Percentiles rank a stretch among this genome's conserved stretches.
phyloP scores from a whole-genome alignment of 2,113 vertebrate species.

The Urocolius indicus region DNA sequence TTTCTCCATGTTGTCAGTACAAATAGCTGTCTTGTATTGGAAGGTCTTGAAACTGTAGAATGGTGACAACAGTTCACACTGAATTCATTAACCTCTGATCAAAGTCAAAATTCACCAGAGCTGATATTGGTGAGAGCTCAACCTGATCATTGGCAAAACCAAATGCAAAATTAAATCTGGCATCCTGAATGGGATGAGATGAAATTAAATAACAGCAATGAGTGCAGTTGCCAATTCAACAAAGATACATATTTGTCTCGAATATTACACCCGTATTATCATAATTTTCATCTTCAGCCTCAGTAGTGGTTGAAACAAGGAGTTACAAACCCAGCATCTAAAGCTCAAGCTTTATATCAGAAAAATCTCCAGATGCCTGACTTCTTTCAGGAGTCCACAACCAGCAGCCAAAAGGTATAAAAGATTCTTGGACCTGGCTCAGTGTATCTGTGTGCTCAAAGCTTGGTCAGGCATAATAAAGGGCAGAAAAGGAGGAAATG shows the following conservation, averaged over 20 bases:
- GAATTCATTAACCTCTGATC: not conserved
- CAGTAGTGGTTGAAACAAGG: not conserved
- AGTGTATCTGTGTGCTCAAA: not conserved
- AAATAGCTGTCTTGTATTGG: not conserved
- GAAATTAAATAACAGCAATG: not conserved
- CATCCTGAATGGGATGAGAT: not conserved
- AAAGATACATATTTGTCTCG: not conserved
- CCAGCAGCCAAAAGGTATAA: constrained; percentile 1
- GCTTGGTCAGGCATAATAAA: not conserved
- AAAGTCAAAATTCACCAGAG: not conserved
- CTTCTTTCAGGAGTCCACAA: not conserved
- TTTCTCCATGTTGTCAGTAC: not conserved
- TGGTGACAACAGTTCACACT: not conserved
- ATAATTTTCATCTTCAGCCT: not conserved
- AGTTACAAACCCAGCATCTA: not conserved
- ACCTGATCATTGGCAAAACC: not conserved
- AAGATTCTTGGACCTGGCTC: not conserved
- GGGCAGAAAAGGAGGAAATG: not conserved
- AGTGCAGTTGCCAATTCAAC: not conserved
- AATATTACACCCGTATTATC: not conserved
- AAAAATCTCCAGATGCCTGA: not conserved
- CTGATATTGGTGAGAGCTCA: not conserved
- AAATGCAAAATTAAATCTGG: not conserved
- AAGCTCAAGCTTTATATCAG: not conserved
- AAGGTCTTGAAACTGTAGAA: not conserved